A percentile compares a stretch with the other conserved stretches of the same genome.
These are phyloP conservation scores for Ictalurus furcatus DNA, from an alignment of 2,113 vertebrate genomes.

Conservation along the genomic window DNA sequence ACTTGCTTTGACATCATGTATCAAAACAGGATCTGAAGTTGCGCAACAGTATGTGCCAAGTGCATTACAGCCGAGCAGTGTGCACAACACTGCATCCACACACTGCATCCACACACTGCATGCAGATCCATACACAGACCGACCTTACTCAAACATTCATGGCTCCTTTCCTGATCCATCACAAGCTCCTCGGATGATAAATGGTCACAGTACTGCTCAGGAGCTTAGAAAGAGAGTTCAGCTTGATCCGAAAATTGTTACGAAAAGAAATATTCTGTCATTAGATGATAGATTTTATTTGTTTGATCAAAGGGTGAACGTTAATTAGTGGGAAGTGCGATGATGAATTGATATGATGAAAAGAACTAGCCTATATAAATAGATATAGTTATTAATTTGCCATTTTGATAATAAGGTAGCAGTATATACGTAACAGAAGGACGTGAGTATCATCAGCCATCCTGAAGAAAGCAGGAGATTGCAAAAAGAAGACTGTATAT, in stretches of 20 bases:
- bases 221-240: not conserved
- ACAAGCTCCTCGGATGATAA: not conserved
- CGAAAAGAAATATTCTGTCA: not conserved
- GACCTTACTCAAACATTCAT: not conserved
- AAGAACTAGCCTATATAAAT: not conserved
- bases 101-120: not conserved
- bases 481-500: not conserved
- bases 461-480: not conserved
- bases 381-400: not conserved
- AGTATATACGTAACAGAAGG: not conserved
- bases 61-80: not conserved
- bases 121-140: not conserved
- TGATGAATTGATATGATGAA: not conserved
- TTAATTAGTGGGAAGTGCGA: not conserved
- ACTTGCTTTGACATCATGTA: slow-evolving; percentile 36
- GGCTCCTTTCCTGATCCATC: not conserved
- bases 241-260: not conserved
- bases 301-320: not conserved
- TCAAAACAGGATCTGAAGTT: slow-evolving; percentile 34
- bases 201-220: not conserved
- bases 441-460: not conserved
- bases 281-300: not conserved
- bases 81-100: not conserved
- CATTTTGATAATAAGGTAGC: not conserved
- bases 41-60: not conserved